Evolutionary conservation across 2,113 vertebrate species (phyloP).

Genomic region (Nothobranchius kuhntae): DNA sequence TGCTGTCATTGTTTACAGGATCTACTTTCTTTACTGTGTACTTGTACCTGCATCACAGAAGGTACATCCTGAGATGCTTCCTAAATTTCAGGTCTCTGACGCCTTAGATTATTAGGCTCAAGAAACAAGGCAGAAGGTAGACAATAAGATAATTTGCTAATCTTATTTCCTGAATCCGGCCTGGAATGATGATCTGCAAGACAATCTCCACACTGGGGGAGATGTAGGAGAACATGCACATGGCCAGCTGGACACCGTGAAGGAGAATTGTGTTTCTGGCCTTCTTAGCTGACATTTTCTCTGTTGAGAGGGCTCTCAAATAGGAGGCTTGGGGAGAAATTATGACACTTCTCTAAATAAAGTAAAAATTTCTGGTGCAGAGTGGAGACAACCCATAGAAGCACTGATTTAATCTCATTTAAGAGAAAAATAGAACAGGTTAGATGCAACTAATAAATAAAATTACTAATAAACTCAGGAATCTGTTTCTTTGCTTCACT

Average conservation of each 20-base stretch:
- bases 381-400: too few species aligned
- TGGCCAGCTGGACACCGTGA: constrained; percentile 75
- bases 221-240: constrained; percentile 80
- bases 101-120: constrained; percentile 77
- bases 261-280: constrained; percentile 78
- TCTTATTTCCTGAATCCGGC: constrained; percentile 60
- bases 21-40: background rate
- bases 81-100: constrained; percentile 72
- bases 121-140: constrained; percentile 76
- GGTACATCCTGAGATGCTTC: constrained; percentile 59
- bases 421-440: too few species aligned
- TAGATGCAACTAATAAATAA: too few species aligned
- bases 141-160: constrained; percentile 73
- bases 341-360: too few species aligned
- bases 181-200: constrained; percentile 62
- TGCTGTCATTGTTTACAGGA: background rate
- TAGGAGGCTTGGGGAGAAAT: too few species aligned
- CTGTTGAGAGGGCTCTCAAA: constrained; percentile 45
- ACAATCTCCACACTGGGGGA: constrained; percentile 70
- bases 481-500: too few species aligned
- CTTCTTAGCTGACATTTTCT: constrained; percentile 53
- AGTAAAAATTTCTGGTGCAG: too few species aligned
- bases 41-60: constrained; percentile 28
- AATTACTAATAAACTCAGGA: too few species aligned
- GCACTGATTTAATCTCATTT: too few species aligned